Evolutionary conservation across 1,140 invertebrate species (phyloP), one percentile per base, ranked within the genome.

Genomic region (Leptinotarsa lineolata): DNA sequence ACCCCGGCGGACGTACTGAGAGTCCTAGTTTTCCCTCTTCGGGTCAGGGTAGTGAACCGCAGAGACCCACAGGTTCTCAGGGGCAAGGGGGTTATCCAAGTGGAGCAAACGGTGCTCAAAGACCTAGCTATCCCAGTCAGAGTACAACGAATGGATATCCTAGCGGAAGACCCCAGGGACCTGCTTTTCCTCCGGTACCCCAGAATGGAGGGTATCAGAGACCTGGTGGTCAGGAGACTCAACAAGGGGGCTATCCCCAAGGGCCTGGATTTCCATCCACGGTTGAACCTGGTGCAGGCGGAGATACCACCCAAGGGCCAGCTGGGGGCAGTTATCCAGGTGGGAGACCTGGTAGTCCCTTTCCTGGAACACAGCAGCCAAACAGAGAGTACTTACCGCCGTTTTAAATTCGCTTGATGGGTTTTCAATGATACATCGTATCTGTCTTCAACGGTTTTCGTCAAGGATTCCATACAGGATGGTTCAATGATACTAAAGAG

Each of bases 311-410:
- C 13, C 68, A 69, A 58, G 46, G 20, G n/a, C 48, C 48, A 67
- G 45, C 70, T 60, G 48, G 22, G 73, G 54, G 68, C 22, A 71
- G 69, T 54, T 77, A 75, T 72, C 69, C 79, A 74, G 77, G 74
- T 74, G 71, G 85, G 12, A 84, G 81, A 78, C 86, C 86, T 4
- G 85, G 80, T 65, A 85, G 85, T 8, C 82, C 83, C 85, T 86
- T 70, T 82, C 84, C 63, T 69, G 76, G 75, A 73, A 78, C 85
- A 44, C 81, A 84, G 72, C 76, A 81, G 80, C 87, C 88, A 0
- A 86, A 86, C 73, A 85, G 88, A 85, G 88, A 89, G 84, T 89
- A 89, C 77, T 83, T 89, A 68, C 88, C 88, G 45, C 87, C 88
- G 44, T 58, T 79, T 68, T 68, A 74, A 69, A 81, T 15, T 13